Percentiles rank a stretch among this genome's conserved stretches.
These are phyloP conservation scores for Megalopta genalis DNA, from an alignment of 1,140 invertebrate genomes.

Conservation along the genomic window DNA sequence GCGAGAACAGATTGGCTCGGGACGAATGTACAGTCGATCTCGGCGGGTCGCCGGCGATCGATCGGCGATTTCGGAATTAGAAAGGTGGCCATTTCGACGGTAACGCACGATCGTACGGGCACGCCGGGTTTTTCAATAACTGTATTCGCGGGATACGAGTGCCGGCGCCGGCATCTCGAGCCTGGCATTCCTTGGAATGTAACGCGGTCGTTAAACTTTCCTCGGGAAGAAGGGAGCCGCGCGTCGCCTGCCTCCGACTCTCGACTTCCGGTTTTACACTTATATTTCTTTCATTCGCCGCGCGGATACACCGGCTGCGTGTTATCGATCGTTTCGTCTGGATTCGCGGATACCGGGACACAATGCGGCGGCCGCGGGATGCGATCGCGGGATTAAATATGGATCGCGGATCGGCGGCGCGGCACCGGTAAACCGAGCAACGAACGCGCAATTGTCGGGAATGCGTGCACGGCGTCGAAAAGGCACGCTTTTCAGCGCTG, in stretches of 20 bases:
- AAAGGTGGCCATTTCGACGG: conserved; percentile 25
- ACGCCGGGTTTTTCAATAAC: conserved; percentile 23
- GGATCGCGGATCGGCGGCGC: too few relatives aligned
- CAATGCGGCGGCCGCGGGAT: background rate
- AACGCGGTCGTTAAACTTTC: conserved; percentile 6
- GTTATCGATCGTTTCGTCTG: conserved; percentile 5
- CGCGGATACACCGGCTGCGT: background rate
- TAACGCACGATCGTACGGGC: background rate
- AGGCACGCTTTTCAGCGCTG: too few relatives aligned
- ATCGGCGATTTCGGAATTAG: conserved; percentile 20
- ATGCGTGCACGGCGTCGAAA: too few relatives aligned
- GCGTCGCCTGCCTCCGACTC: background rate
- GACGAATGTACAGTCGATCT: background rate
- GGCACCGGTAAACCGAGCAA: too few relatives aligned
- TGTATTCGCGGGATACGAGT: conserved; percentile 21
- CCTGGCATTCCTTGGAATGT: background rate
- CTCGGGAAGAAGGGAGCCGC: background rate
- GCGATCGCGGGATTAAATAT: background rate
- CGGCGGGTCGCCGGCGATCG: background rate
- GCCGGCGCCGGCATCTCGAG: background rate
- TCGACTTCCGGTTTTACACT: conserved; percentile 26
- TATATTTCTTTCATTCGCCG: conserved; percentile 9
- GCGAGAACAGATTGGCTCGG: background rate
- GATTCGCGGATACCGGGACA: background rate
- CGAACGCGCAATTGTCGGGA: too few relatives aligned